Evolutionary conservation across 2,888 invertebrate genomes (phyloP).

Genomic region (Scotopteryx bipunctaria): DNA sequence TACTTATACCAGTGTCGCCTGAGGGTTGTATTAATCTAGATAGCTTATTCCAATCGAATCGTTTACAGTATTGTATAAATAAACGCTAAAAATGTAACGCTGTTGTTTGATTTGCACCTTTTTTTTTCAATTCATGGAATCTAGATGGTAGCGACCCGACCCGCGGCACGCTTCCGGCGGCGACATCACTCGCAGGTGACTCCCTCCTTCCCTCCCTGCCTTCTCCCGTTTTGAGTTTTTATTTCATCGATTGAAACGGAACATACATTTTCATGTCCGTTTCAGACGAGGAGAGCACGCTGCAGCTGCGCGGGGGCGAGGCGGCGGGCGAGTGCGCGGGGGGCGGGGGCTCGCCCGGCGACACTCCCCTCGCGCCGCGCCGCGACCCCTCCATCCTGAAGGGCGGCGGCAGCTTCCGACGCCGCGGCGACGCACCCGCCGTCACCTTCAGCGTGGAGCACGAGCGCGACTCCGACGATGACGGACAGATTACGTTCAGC

Average conservation of each 20-base stretch:
- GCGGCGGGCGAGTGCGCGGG: slow-evolving; percentile 47
- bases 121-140: slow-evolving; percentile 29
- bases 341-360: too few species aligned
- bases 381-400: slow-evolving; percentile 66
- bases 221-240: slow-evolving; percentile 15
- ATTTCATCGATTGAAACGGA: slow-evolving; percentile 1
- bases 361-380: slow-evolving; percentile 53
- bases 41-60: slow-evolving; percentile 11
- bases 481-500: slow-evolving; percentile 75
- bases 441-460: slow-evolving; percentile 79
- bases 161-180: slow-evolving; percentile 21
- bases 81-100: slow-evolving; percentile 57
- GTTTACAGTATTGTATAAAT: slow-evolving; percentile 38
- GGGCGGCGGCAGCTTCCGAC: slow-evolving; percentile 57
- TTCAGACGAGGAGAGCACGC: slow-evolving; percentile 72
- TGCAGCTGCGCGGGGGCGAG: slow-evolving; percentile 46
- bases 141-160: slow-evolving; percentile 20
- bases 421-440: slow-evolving; percentile 61
- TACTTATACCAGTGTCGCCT: neutral
- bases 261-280: slow-evolving; percentile 44
- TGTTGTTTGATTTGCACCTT: slow-evolving; percentile 63
- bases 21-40: slow-evolving; percentile 4
- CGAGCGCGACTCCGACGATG: slow-evolving; percentile 70
- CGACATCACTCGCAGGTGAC: slow-evolving; percentile 29
- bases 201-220: slow-evolving; percentile 26